Base-by-base conservation (phyloP, 2,113 vertebrate species). In the Rynchops niger region DNA sequence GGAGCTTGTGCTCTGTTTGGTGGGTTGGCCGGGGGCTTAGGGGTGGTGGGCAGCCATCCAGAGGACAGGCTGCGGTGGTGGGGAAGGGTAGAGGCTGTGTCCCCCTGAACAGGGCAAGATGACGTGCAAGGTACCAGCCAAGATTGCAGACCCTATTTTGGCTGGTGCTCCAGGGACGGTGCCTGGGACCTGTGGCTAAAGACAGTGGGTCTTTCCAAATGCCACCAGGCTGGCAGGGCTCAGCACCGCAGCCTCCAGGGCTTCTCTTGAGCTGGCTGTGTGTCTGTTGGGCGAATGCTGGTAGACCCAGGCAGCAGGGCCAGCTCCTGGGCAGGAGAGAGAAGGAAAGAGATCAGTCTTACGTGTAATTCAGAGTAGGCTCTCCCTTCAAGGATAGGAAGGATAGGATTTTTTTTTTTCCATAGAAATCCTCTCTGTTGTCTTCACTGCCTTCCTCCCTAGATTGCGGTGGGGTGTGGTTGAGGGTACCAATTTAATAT, bases 141-240 rank as follows among this genome's bases (percentile, higher is more conserved):
- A 38, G 42, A 36, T 0, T 49, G 38, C 67, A 87, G 53, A 11
- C 15, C 9, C 9, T 62, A 0, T 65, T 42, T 25, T 38, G 58
- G 34, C 30, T 1, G 1, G 4, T 42, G 66, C 50, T 52, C 25
- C 19, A 38, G 66, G 55, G 40, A 27, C 1, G 3, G 26, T 53
- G 62, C 52, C 26, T 0, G 0, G 34, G 25, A 40, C 13, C 14
- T 50, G 36, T 0, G 0, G 32, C 43, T 69, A 17, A 21, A 45
- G 58, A 6, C 40, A 71, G 30, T 2, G 7, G 30, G 12, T 56
- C 40, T 69, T 70, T 19, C 30, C 47, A 9, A 38, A 30, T 2
- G 10, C 49, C 8, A 6, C 49, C 34, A 30, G 45, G 17, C 23
- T 83, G 67, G 20, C 45, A 66, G 69, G 47, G 42, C 47, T 72